These are phyloP conservation scores for Xenopus petersii DNA, from an alignment of 2,797 vertebrate genomes.

Conservation along the genomic window DNA sequence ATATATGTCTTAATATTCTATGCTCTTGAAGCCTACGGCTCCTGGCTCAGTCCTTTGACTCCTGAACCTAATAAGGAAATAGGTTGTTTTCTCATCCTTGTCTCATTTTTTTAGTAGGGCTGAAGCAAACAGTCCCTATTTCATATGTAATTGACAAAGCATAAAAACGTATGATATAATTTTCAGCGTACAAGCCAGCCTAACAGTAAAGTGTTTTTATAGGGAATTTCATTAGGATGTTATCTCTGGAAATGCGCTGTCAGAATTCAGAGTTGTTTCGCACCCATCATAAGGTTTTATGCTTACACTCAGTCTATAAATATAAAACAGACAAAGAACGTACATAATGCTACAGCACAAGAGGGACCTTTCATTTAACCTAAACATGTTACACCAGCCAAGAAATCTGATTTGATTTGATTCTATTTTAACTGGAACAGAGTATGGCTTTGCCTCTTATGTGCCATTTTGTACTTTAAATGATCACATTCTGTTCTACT, in stretches of 20 bases:
- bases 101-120: slow-evolving; percentile 78
- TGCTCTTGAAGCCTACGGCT: slow-evolving; percentile 94
- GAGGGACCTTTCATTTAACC: slow-evolving; percentile 56
- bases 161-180: slow-evolving; percentile 81
- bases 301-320: slow-evolving; percentile 55
- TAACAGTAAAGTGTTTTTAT: slow-evolving; percentile 55
- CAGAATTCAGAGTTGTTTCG: slow-evolving; percentile 53
- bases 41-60: slow-evolving; percentile 94
- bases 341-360: slow-evolving; percentile 49
- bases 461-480: no score
- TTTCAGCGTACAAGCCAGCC: slow-evolving; percentile 64
- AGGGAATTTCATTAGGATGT: slow-evolving; percentile 70
- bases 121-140: slow-evolving; percentile 86
- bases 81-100: slow-evolving; percentile 95
- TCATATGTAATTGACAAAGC: slow-evolving; percentile 86
- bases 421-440: no score
- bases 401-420: background rate
- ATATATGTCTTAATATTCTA: slow-evolving; percentile 99
- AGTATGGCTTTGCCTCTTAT: no score
- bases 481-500: no score
- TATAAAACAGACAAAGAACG: slow-evolving; percentile 41
- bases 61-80: slow-evolving; percentile 98
- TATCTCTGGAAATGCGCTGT: slow-evolving; percentile 61
- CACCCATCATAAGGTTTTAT: slow-evolving; percentile 43
- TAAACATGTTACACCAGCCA: slow-evolving; percentile 33